phyloP scores from a whole-genome alignment of 2,797 vertebrate species.

The Esox lucius region DNA sequence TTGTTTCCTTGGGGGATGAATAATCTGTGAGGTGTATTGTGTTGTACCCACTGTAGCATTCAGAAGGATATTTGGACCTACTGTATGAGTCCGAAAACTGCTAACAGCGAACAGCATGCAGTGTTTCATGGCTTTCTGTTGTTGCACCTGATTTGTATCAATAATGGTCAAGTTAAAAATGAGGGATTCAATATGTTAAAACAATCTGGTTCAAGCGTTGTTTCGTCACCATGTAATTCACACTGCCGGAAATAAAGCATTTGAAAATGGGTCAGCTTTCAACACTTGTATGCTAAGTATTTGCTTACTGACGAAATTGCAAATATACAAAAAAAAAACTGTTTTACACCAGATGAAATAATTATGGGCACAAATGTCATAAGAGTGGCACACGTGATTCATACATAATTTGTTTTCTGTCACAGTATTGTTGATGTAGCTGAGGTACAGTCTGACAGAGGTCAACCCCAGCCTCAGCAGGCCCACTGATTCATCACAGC shows the following conservation, averaged over 20 bases:
- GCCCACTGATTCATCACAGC: neutral
- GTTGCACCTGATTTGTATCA: constrained; percentile 30
- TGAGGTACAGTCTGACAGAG: neutral
- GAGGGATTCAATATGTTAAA: constrained; percentile 23
- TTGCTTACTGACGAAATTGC: neutral
- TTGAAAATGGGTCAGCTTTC: constrained; percentile 45
- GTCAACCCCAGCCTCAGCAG: neutral
- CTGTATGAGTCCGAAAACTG: constrained; percentile 7
- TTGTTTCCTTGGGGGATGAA: constrained; percentile 42
- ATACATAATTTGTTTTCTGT: neutral
- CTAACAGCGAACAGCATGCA: neutral
- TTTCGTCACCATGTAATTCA: constrained; percentile 48
- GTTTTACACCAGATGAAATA: neutral
- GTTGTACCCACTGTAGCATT: constrained; percentile 48
- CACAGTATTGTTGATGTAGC: constrained; percentile 1
- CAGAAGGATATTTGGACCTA: constrained; percentile 49
- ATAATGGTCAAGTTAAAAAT: constrained; percentile 42
- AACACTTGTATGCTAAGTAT: neutral
- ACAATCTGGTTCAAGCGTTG: constrained; percentile 45
- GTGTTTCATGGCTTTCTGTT: constrained; percentile 27
- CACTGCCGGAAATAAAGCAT: constrained; percentile 48
- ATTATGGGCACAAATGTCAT: neutral
- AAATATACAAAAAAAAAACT: neutral
- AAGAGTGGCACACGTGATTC: neutral
- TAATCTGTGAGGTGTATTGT: constrained; percentile 42